Conservation (phyloP, 2,113 vertebrate genomes). For the Abramis brama region DNA sequence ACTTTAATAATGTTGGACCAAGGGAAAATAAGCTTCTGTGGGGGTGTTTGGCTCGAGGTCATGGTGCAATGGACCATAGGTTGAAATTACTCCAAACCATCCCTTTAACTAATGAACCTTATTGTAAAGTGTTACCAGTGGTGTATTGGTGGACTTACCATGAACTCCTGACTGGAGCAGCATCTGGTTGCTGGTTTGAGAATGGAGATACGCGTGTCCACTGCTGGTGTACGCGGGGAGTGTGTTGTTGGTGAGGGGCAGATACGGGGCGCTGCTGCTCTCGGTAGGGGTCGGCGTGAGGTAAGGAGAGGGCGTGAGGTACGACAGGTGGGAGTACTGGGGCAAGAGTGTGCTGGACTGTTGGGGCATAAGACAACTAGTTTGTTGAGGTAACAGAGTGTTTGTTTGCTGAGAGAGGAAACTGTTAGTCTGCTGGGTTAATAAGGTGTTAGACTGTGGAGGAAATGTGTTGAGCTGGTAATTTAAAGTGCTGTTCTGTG, state of each 20-base stretch:
- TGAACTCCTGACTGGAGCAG: constrained; percentile 73
- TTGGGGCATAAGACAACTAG: constrained; percentile 27
- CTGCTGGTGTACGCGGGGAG: constrained; percentile 69
- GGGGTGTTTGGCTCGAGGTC: too few species aligned
- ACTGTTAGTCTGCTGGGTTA: constrained; percentile 54
- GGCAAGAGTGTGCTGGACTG: constrained; percentile 57
- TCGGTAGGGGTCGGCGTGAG: constrained; percentile 73
- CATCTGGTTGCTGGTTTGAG: constrained; percentile 69
- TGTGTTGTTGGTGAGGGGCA: constrained; percentile 69
- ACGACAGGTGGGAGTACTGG: constrained; percentile 71
- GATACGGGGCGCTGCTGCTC: constrained; percentile 71
- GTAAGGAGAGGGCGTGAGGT: constrained; percentile 72
- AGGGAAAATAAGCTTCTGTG: too few species aligned
- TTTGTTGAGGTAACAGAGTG: constrained; percentile 34
- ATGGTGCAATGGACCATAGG: too few species aligned
- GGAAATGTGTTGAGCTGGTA: constrained; percentile 67
- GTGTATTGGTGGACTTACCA: constrained; percentile 34
- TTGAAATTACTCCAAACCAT: too few species aligned
- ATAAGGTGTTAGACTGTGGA: constrained; percentile 35
- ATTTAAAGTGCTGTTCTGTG: constrained; percentile 67
- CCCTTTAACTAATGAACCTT: too few species aligned
- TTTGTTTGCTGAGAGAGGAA: constrained; percentile 58
- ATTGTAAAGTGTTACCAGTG: too few species aligned
- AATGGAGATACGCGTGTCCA: constrained; percentile 72
- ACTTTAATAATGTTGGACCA: too few species aligned